Conservation (phyloP, 2,113 vertebrate species). For the Pseudorectes ferrugineus region DNA sequence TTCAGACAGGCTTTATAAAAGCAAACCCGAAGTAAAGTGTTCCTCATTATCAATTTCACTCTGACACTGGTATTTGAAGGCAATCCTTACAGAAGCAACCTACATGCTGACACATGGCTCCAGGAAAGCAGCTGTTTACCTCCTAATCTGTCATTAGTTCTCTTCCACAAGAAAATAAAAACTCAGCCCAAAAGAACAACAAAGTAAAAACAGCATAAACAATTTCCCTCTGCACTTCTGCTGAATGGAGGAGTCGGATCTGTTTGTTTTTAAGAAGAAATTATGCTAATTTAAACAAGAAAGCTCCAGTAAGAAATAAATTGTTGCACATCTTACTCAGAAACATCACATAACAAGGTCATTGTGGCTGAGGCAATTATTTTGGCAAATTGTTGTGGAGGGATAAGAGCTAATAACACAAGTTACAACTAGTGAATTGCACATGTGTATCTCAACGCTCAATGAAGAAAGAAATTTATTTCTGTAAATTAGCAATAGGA, state of each 20-base stretch:
- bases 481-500: conserved; percentile 41
- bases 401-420: conserved; percentile 59
- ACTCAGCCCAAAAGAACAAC: not conserved
- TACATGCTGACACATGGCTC: not conserved
- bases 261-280: conserved; percentile 32
- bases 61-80: not conserved
- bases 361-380: conserved; percentile 57
- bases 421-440: conserved; percentile 23
- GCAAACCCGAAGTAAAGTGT: not conserved
- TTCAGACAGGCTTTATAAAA: not conserved
- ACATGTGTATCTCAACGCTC: not conserved
- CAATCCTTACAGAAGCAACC: not conserved
- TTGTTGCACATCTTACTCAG: conserved; percentile 3
- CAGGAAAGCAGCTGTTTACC: not conserved
- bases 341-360: conserved; percentile 58
- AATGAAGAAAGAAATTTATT: conserved; percentile 42
- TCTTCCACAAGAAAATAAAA: not conserved
- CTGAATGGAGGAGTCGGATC: not conserved
- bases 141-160: not conserved
- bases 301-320: conserved; percentile 44
- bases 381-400: conserved; percentile 47
- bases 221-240: not conserved
- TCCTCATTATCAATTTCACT: not conserved
- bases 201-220: not conserved
- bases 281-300: conserved; percentile 53